Percentiles rank a stretch among this genome's conserved stretches.
These are phyloP conservation scores for Parauchenoglanis ngamensis DNA, from an alignment of 2,797 vertebrate species.

Conservation along the genomic window DNA sequence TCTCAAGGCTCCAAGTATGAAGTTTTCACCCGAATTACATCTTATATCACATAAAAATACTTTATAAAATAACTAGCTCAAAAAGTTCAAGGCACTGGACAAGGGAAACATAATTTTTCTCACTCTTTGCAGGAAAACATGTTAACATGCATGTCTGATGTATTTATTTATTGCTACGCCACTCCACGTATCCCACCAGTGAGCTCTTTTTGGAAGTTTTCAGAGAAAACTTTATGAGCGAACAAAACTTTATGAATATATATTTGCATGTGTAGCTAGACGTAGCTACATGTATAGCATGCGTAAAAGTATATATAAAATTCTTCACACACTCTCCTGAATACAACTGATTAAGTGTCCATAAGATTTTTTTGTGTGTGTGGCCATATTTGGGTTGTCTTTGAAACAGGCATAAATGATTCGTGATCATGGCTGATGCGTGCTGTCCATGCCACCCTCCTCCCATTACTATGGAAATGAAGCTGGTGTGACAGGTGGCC, in stretches of 20 bases:
- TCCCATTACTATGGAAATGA: constrained; percentile 93
- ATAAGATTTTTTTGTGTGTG: not conserved
- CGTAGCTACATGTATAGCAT: not conserved
- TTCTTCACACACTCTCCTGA: not conserved
- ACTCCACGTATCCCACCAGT: not conserved
- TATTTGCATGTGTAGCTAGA: not conserved
- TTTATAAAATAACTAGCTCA: not conserved
- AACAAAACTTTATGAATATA: not conserved
- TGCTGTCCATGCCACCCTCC: constrained; percentile 82
- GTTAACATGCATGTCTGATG: not conserved
- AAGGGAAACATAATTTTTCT: not conserved
- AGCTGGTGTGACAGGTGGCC: constrained; percentile 92
- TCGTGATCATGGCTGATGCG: constrained; percentile 67
- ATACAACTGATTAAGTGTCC: not conserved
- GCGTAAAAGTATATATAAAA: not conserved
- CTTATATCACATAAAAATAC: too few relatives aligned
- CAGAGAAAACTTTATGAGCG: too few relatives aligned
- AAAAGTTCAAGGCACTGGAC: not conserved
- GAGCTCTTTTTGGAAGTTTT: not conserved
- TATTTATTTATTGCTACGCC: not conserved
- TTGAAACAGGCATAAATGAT: constrained; percentile 23
- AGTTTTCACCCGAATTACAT: not conserved
- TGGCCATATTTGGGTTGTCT: constrained; percentile 10
- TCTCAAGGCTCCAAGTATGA: not conserved
- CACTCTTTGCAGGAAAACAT: not conserved